phyloP scores from a whole-genome alignment of 2,113 vertebrate genomes.

The Colinus virginianus region DNA sequence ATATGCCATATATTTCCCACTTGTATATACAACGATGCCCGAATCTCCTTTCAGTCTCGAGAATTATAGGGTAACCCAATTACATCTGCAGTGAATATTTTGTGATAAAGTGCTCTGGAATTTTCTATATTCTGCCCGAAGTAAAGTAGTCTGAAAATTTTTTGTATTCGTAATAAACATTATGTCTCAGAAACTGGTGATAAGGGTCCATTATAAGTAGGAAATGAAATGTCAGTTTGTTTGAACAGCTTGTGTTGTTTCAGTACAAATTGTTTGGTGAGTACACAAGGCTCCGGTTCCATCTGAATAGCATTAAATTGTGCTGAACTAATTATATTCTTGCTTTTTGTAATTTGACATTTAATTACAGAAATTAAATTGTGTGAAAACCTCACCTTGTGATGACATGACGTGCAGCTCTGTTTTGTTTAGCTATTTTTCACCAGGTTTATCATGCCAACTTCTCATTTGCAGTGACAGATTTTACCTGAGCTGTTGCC shows the following conservation, averaged over 20 bases:
- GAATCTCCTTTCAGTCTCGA: background rate
- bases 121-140: background rate
- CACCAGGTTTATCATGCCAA: slow-evolving; percentile 62
- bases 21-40: background rate
- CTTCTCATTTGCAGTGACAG: slow-evolving; percentile 59
- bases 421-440: slow-evolving; percentile 44
- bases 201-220: slow-evolving; percentile 74
- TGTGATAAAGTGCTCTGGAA: background rate
- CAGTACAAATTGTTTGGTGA: slow-evolving; percentile 80
- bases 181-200: slow-evolving; percentile 65
- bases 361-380: slow-evolving; percentile 76
- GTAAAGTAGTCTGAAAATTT: slow-evolving; percentile 24
- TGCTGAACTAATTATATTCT: slow-evolving; percentile 80
- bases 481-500: slow-evolving; percentile 61
- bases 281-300: slow-evolving; percentile 77
- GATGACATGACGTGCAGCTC: slow-evolving; percentile 64
- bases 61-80: background rate
- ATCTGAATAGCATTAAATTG: slow-evolving; percentile 79
- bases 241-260: slow-evolving; percentile 83
- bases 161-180: slow-evolving; percentile 68
- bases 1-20: background rate
- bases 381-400: slow-evolving; percentile 12
- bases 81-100: background rate
- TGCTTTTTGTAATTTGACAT: slow-evolving; percentile 79
- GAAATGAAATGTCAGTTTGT: slow-evolving; percentile 82